These are phyloP conservation scores for Ligdia adustata DNA, from an alignment of 2,888 invertebrate genomes.

Conservation along the genomic window DNA sequence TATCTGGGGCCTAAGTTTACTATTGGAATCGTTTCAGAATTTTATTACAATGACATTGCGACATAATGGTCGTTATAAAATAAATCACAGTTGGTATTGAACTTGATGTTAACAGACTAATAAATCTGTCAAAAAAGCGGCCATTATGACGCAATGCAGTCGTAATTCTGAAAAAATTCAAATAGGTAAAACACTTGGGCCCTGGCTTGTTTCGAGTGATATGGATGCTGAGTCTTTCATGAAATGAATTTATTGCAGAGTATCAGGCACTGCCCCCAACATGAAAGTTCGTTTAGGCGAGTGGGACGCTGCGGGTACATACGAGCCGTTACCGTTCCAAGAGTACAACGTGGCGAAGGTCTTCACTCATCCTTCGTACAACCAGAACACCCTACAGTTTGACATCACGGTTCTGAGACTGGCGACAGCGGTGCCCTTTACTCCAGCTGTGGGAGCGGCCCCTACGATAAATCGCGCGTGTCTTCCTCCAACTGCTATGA, in stretches of 20 bases:
- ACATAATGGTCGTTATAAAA: too few species aligned
- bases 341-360: slow-evolving; percentile 85
- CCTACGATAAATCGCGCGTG: slow-evolving; percentile 86
- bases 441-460: slow-evolving; percentile 69
- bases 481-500: slow-evolving; percentile 72
- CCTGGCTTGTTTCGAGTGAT: too few species aligned
- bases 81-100: too few species aligned
- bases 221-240: too few species aligned
- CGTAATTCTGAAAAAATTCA: too few species aligned
- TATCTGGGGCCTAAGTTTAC: too few species aligned
- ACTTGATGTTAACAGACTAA: too few species aligned
- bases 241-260: slow-evolving; percentile 49
- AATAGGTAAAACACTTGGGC: too few species aligned
- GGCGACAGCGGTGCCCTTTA: slow-evolving; percentile 80
- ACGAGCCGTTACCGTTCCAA: slow-evolving; percentile 86
- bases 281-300: slow-evolving; percentile 90
- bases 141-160: too few species aligned
- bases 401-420: slow-evolving; percentile 92
- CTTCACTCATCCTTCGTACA: slow-evolving; percentile 86
- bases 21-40: too few species aligned
- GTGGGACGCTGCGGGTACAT: slow-evolving; percentile 87
- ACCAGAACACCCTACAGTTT: slow-evolving; percentile 88
- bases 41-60: too few species aligned
- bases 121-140: too few species aligned
- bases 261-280: slow-evolving; percentile 74